Base-by-base conservation (phyloP, 1,140 invertebrate species). In the Lethrus apterus region DNA sequence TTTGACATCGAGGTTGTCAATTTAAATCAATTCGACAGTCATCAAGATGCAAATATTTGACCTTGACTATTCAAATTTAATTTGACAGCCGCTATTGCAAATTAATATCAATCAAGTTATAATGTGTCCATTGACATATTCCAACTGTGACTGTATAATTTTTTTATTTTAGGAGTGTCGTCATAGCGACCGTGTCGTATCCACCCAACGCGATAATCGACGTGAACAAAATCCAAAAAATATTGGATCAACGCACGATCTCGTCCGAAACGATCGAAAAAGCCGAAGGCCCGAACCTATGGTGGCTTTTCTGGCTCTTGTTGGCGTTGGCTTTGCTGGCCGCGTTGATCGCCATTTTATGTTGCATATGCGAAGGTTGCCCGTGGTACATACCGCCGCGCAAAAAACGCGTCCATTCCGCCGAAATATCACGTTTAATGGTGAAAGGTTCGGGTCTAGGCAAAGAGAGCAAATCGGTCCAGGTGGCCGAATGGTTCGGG, bases 321-420 rank as follows among this genome's bases (percentile, higher is more conserved):
- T 79, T 83, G 30, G 68, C 89, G 7, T 60, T 89, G 21, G 73
- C 88, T 33, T 72, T 85, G 0, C 46, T 86, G 11, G 77, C 81
- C n/a, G 74, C 86, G 23, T 64, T 86, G 26, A 72, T 79, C 19
- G 64, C 88, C 23, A 78, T 89, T 38, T 71, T 83, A 15, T 89
- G 87, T 64, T 89, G 86, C 57, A 79, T 87, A 42, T 88, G 84
- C 61, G 78, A 82, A 53, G 80, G 80, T 51, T 90, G 88, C 68
- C 86, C 85, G 2, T 75, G 86, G 38, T 89, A 88, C 54, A 80
- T 82, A 68, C 78, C 79, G 34, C 77, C 83, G n/a, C 76, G 77
- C 70, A 80, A 79, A 70, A 44, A 54, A 42, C 24, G 54, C 33
- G 38, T 51, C 50, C 55, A 32, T 42, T 61, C 46, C 48, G 57